phyloP scores from a whole-genome alignment of 1,140 invertebrate genomes.

The Drosophila repleta region DNA sequence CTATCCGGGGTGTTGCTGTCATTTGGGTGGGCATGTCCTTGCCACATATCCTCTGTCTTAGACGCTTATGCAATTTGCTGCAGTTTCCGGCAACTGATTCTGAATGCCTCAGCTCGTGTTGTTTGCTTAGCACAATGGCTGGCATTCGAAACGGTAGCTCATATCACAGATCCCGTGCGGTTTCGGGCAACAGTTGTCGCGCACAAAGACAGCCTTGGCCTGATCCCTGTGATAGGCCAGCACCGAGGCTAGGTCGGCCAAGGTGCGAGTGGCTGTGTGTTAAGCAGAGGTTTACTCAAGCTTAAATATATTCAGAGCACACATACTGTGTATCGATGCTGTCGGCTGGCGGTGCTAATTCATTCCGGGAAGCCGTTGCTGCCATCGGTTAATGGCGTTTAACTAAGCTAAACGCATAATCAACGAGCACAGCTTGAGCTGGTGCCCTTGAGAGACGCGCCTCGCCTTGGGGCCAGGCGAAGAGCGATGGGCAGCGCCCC shows the following conservation, averaged over 20 bases:
- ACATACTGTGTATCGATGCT: too few species aligned
- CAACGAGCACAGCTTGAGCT: constrained; percentile 36
- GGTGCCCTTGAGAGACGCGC: constrained; percentile 56
- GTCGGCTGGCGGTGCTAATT: constrained; percentile 27
- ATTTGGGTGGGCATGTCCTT: constrained; percentile 62
- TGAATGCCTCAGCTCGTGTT: constrained; percentile 29
- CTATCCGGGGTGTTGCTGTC: constrained; percentile 53
- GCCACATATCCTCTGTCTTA: constrained; percentile 42
- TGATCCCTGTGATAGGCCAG: neutral
- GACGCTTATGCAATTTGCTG: constrained; percentile 77
- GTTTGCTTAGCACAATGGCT: constrained; percentile 45
- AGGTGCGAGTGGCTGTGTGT: neutral
- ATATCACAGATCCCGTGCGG: constrained; percentile 18
- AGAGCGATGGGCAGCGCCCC: constrained; percentile 29
- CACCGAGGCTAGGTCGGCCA: neutral
- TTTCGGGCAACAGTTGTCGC: constrained; percentile 38
- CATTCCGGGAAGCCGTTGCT: constrained; percentile 53
- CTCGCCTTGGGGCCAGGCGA: constrained; percentile 27
- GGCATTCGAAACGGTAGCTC: constrained; percentile 54
- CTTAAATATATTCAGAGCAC: neutral
- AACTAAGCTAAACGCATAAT: constrained; percentile 55
- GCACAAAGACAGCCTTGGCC: constrained; percentile 53
- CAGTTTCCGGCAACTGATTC: constrained; percentile 48
- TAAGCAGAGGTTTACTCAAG: neutral
- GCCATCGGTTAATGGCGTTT: constrained; percentile 47